phyloP scores from a whole-genome alignment of 1,140 invertebrate genomes.

The Aplysia californica region DNA sequence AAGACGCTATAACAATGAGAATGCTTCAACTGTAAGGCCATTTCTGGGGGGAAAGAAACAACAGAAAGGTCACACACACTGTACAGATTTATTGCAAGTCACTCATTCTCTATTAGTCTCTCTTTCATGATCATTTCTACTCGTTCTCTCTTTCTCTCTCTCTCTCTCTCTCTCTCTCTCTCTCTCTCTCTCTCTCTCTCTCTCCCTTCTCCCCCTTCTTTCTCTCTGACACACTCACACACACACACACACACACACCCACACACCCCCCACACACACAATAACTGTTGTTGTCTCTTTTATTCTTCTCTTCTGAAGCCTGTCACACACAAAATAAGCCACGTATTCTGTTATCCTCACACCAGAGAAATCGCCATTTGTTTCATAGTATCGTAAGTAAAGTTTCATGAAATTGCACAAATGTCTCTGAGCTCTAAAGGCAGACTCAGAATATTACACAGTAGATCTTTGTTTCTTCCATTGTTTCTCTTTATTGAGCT shows the following conservation, averaged over 20 bases:
- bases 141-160: constrained; percentile 2
- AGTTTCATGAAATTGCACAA: not conserved
- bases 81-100: no score
- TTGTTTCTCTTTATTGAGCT: not conserved
- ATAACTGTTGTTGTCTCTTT: not conserved
- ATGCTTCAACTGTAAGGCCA: no score
- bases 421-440: no score
- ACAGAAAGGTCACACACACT: no score
- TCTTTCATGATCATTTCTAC: not conserved
- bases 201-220: not conserved
- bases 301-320: not conserved
- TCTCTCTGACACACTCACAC: not conserved
- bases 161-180: not conserved
- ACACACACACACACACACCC: constrained; percentile 13
- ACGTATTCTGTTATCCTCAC: constrained; percentile 6
- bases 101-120: not conserved
- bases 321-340: not conserved
- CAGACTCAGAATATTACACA: not conserved
- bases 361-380: not conserved
- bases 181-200: constrained; percentile 9
- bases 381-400: not conserved
- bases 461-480: not conserved
- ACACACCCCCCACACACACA: no score
- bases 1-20: no score
- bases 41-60: no score